A percentile compares a stretch with the other conserved stretches of the same genome.
phyloP scores from a whole-genome alignment of 2,797 vertebrate species.

The Enteromius fasciolatus region DNA sequence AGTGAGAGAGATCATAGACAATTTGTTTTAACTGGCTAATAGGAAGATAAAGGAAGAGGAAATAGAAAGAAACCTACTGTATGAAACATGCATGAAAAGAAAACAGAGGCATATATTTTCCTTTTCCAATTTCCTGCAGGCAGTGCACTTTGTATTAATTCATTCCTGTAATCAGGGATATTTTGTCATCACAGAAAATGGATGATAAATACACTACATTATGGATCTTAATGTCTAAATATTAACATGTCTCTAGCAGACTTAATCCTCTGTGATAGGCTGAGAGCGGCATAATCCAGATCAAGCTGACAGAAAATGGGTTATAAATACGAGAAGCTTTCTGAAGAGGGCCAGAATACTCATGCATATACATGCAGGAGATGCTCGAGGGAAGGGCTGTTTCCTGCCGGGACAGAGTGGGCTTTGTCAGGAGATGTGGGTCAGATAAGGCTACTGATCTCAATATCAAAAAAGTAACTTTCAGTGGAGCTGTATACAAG shows the following conservation, averaged over 20 bases:
- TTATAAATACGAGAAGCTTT: slow-evolving; percentile 22
- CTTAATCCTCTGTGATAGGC: background rate
- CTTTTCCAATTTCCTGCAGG: background rate
- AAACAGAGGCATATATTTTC: background rate
- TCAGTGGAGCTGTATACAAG: background rate
- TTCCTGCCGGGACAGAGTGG: slow-evolving; percentile 49
- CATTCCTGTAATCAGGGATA: background rate
- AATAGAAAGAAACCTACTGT: slow-evolving; percentile 44
- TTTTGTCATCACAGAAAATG: slow-evolving; percentile 25
- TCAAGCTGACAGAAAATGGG: slow-evolving; percentile 30
- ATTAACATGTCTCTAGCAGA: slow-evolving; percentile 6
- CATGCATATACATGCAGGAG: slow-evolving; percentile 51
- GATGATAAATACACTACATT: background rate
- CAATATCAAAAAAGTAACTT: slow-evolving; percentile 38
- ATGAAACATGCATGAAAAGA: slow-evolving; percentile 31
- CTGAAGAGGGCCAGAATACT: slow-evolving; percentile 42
- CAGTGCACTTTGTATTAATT: background rate
- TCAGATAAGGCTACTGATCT: slow-evolving; percentile 43
- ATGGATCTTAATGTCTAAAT: slow-evolving; percentile 26
- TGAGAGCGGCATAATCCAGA: slow-evolving; percentile 34
- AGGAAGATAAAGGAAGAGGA: slow-evolving; percentile 37
- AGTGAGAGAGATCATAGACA: background rate
- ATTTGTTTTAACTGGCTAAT: background rate
- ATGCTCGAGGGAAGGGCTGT: slow-evolving; percentile 32
- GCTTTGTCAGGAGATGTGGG: slow-evolving; percentile 53